These are phyloP conservation scores for Calyptomena viridis DNA, from an alignment of 2,113 vertebrate genomes.

Conservation along the genomic window DNA sequence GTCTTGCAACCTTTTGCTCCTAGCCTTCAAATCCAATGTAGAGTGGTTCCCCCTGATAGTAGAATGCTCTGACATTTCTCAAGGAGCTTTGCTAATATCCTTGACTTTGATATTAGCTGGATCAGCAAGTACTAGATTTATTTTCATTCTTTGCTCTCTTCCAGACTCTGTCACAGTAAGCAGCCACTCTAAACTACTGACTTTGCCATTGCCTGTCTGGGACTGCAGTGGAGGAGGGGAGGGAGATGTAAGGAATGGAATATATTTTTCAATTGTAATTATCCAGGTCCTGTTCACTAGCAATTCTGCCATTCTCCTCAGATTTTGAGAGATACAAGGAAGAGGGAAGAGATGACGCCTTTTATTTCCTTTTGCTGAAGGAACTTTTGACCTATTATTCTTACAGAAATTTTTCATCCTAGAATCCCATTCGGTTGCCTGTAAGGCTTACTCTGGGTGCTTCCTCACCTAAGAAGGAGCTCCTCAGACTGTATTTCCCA, in stretches of 20 bases:
- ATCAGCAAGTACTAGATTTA: constrained; percentile 36
- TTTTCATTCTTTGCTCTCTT: constrained; percentile 9
- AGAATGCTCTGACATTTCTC: constrained; percentile 31
- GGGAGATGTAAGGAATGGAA: not conserved
- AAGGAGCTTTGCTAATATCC: constrained; percentile 43
- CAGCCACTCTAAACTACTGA: not conserved
- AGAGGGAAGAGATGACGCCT: not conserved
- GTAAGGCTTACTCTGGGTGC: not conserved
- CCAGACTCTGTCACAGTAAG: not conserved
- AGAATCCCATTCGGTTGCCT: not conserved
- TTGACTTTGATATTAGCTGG: constrained; percentile 42
- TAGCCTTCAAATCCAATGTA: not conserved
- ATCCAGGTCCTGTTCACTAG: not conserved
- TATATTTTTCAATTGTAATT: not conserved
- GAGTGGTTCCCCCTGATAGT: not conserved
- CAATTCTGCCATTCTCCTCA: not conserved
- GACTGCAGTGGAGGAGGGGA: rapidly evolving
- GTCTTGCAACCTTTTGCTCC: not conserved
- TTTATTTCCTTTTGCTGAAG: not conserved
- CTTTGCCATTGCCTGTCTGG: not conserved
- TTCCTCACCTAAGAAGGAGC: not conserved
- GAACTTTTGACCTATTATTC: not conserved
- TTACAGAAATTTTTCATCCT: not conserved
- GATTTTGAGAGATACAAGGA: not conserved
- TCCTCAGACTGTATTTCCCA: not conserved